phyloP scores from a whole-genome alignment of 2,888 invertebrate species.

The Drosophila bunnanda region DNA sequence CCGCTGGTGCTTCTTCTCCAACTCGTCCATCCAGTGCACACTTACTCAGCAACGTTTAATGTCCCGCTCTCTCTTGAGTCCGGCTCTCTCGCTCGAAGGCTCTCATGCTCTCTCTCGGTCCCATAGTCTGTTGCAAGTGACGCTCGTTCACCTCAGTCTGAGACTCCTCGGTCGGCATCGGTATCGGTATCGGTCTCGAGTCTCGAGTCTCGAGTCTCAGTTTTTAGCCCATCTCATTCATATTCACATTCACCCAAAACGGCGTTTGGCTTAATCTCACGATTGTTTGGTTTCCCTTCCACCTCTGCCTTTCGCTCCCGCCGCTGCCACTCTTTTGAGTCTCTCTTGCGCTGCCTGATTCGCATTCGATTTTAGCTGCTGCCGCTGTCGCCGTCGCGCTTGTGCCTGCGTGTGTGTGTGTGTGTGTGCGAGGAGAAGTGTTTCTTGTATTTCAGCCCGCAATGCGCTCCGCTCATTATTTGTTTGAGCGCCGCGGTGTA shows the following conservation, averaged over 20 bases:
- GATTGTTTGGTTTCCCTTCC: slow-evolving; percentile 73
- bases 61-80: slow-evolving; percentile 31
- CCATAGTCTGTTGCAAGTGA: slow-evolving; percentile 66
- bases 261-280: slow-evolving; percentile 80
- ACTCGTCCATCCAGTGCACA: slow-evolving; percentile 78
- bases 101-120: slow-evolving; percentile 51
- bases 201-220: slow-evolving; percentile 31
- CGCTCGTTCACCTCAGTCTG: slow-evolving; percentile 73
- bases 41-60: slow-evolving; percentile 38
- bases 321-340: slow-evolving; percentile 67
- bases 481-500: slow-evolving; percentile 84
- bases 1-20: slow-evolving; percentile 66
- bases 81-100: slow-evolving; percentile 31
- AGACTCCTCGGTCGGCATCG: slow-evolving; percentile 39
- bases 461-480: slow-evolving; percentile 83
- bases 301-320: slow-evolving; percentile 47
- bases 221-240: slow-evolving; percentile 72
- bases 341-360: slow-evolving; percentile 65
- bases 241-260: slow-evolving; percentile 81
- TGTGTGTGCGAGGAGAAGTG: slow-evolving; percentile 76
- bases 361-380: slow-evolving; percentile 77
- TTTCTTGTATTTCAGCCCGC: slow-evolving; percentile 79
- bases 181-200: slow-evolving; percentile 22
- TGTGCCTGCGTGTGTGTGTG: slow-evolving; percentile 22
- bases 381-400: slow-evolving; percentile 66